Conservation (phyloP, 2,113 vertebrate genomes). For the Actinemys pallida region DNA sequence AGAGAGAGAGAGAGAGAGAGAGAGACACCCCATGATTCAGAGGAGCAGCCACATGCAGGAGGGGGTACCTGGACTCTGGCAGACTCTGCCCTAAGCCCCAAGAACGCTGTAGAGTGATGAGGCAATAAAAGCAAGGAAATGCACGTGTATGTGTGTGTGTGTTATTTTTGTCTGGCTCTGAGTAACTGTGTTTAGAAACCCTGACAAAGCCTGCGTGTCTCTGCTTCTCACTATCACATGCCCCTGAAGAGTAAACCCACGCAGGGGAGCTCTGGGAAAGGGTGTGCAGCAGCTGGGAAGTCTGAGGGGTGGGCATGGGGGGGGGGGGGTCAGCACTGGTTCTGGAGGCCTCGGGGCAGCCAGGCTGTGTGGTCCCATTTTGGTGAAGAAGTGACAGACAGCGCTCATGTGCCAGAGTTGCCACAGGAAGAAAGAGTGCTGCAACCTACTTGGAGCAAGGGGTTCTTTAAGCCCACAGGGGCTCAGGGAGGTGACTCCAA, state of each 20-base stretch:
- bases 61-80: not conserved
- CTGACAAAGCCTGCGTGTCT: not conserved
- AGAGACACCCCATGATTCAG: not conserved
- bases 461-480: too few relatives aligned
- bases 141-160: too few relatives aligned
- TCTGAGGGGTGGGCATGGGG: too few relatives aligned
- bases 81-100: too few relatives aligned
- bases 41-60: not conserved
- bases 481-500: not conserved
- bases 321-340: not conserved
- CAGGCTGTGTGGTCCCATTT: not conserved
- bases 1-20: not conserved
- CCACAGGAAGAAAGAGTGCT: not conserved
- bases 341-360: not conserved
- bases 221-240: not conserved
- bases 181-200: not conserved
- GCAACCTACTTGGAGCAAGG: not conserved
- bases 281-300: too few relatives aligned
- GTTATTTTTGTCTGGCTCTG: not conserved
- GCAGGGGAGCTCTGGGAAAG: too few relatives aligned
- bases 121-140: too few relatives aligned
- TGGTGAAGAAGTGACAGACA: not conserved
- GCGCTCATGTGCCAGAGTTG: not conserved
- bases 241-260: not conserved
- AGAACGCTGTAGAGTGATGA: not conserved